Evolutionary conservation across 2,888 invertebrate genomes (phyloP).

Genomic region (Tipula vernalis): DNA sequence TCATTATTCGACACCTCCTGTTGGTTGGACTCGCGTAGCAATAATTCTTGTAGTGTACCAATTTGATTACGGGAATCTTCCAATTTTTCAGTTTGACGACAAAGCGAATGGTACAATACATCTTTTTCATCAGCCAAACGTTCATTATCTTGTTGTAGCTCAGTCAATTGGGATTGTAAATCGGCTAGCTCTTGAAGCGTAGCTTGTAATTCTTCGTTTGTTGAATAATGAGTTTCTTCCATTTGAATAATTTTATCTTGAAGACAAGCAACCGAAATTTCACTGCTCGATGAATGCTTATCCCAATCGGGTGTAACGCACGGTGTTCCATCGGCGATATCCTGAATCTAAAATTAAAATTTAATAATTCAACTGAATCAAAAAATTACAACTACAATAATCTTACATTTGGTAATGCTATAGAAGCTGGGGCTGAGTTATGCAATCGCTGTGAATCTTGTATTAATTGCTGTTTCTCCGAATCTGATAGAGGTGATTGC

Average conservation of each 20-base stretch:
- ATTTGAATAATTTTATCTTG: constrained; percentile 82
- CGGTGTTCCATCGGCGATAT: constrained; percentile 43
- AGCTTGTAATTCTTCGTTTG: constrained; percentile 85
- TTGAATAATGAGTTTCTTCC: constrained; percentile 48
- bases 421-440: constrained; percentile 71
- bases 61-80: constrained; percentile 75
- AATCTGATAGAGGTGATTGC: constrained; percentile 70
- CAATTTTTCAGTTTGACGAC: constrained; percentile 82
- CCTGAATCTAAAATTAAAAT: neutral
- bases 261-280: constrained; percentile 81
- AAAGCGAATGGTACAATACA: constrained; percentile 78
- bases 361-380: neutral
- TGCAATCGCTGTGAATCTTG: constrained; percentile 58
- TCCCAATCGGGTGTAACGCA: constrained; percentile 80
- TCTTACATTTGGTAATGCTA: constrained; percentile 40
- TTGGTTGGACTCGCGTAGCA: constrained; percentile 56
- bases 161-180: constrained; percentile 73
- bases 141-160: constrained; percentile 79
- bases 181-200: constrained; percentile 87
- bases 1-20: constrained; percentile 57
- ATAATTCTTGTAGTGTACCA: constrained; percentile 68
- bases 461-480: constrained; percentile 68
- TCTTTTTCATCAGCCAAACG: constrained; percentile 79
- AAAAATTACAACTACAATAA: neutral
- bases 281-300: constrained; percentile 80